phyloP scores from a whole-genome alignment of 2,113 vertebrate species.

The Xenopus laevis region DNA sequence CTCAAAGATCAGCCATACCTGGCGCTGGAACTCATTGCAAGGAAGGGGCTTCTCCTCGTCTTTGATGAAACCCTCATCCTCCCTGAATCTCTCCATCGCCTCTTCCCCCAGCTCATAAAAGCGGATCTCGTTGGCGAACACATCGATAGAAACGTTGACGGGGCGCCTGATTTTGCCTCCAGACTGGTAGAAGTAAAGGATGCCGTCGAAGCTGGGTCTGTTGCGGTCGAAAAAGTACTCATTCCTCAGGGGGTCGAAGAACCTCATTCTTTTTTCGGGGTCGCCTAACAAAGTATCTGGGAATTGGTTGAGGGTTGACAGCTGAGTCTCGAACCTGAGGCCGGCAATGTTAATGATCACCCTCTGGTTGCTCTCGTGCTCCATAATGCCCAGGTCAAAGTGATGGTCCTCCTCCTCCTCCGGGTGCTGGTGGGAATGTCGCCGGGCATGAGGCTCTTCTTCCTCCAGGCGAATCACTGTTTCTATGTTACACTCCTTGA shows the following conservation, averaged over 20 bases:
- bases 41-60: conserved; percentile 91
- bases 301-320: conserved; percentile 92
- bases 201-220: conserved; percentile 92
- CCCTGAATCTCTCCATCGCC: conserved; percentile 87
- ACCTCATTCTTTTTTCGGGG: conserved; percentile 84
- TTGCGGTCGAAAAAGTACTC: conserved; percentile 98
- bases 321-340: conserved; percentile 86
- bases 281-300: conserved; percentile 90
- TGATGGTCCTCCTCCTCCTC: conserved; percentile 35
- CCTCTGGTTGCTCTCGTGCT: conserved; percentile 69
- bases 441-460: conserved; percentile 31
- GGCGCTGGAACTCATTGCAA: conserved; percentile 83
- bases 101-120: conserved; percentile 93
- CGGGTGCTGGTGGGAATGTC: conserved; percentile 22
- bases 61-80: conserved; percentile 91
- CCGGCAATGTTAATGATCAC: conserved; percentile 94
- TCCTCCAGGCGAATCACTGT: conserved; percentile 35
- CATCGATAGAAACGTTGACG: conserved; percentile 89
- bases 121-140: conserved; percentile 89
- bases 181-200: conserved; percentile 93
- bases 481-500: conserved; percentile 25
- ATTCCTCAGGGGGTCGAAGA: conserved; percentile 93
- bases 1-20: conserved; percentile 97
- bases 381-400: conserved; percentile 63
- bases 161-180: conserved; percentile 88